These are phyloP conservation scores for Phaetusa simplex DNA, from an alignment of 2,113 vertebrate genomes.

Conservation along the genomic window DNA sequence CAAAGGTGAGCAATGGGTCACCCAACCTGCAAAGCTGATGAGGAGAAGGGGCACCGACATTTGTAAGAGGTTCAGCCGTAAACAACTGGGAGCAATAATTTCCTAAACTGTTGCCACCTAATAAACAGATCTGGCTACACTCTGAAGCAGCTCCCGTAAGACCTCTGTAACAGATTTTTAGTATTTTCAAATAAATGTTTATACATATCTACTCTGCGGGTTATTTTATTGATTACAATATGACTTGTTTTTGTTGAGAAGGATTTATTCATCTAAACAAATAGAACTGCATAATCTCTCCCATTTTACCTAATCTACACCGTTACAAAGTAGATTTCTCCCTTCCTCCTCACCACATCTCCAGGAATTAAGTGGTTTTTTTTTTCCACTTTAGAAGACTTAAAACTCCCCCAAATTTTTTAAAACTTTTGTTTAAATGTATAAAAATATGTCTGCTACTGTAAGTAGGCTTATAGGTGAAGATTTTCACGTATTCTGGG, in stretches of 20 bases:
- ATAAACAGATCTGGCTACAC: background rate
- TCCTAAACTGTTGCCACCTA: background rate
- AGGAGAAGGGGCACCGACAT: background rate
- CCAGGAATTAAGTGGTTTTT: fast-evolving
- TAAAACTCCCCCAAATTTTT: background rate
- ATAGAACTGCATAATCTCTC: background rate
- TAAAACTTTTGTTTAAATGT: background rate
- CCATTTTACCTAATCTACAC: background rate
- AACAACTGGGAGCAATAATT: background rate
- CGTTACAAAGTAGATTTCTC: background rate
- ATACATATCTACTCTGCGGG: background rate
- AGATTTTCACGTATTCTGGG: background rate
- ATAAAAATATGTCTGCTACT: background rate
- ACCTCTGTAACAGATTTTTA: background rate
- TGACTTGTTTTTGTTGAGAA: background rate
- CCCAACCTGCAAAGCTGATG: background rate
- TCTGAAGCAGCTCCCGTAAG: background rate
- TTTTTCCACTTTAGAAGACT: background rate
- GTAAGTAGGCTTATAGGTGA: background rate
- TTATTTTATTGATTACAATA: background rate
- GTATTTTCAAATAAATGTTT: background rate
- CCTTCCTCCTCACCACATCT: background rate
- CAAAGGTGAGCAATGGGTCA: background rate
- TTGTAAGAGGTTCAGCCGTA: background rate
- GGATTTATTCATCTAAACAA: background rate